Conservation (phyloP, 2,888 invertebrate genomes). For the Caenorhabditis angaria region DNA sequence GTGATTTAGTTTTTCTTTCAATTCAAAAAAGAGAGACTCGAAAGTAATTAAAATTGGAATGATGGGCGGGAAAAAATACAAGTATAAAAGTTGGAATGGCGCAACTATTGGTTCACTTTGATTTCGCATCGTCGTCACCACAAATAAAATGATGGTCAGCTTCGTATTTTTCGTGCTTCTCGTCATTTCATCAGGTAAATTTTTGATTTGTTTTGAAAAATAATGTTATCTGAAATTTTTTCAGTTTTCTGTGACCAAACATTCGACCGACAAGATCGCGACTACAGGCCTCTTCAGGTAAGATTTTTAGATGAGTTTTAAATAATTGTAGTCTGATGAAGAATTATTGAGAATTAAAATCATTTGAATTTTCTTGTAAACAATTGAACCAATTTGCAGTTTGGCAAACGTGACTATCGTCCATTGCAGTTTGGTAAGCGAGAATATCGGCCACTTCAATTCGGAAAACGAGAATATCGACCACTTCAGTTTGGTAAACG, state of each 20-base stretch:
- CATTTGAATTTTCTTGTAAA: background rate
- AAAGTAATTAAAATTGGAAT: constrained; percentile 2
- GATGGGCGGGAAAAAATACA: background rate
- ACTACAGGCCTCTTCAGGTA: constrained; percentile 62
- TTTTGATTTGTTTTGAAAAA: background rate
- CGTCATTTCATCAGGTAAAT: constrained; percentile 31
- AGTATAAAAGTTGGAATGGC: background rate
- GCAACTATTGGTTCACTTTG: background rate
- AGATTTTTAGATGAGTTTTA: background rate
- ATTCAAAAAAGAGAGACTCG: background rate
- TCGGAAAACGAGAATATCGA: constrained; percentile 61
- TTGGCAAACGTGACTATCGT: constrained; percentile 32
- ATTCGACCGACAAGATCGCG: constrained; percentile 60
- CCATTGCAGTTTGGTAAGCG: constrained; percentile 38
- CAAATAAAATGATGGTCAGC: constrained; percentile 31
- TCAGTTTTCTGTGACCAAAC: constrained; percentile 48
- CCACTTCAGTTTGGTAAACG: constrained; percentile 63
- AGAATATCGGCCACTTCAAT: constrained; percentile 60
- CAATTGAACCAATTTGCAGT: constrained; percentile 17
- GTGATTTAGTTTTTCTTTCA: background rate
- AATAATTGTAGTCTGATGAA: background rate
- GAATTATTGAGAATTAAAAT: background rate
- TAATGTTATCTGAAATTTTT: background rate
- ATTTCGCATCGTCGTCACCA: constrained; percentile 1
- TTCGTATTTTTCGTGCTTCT: constrained; percentile 37